These are phyloP conservation scores for Helicoverpa assulta DNA, from an alignment of 2,888 invertebrate species.

Conservation along the genomic window DNA sequence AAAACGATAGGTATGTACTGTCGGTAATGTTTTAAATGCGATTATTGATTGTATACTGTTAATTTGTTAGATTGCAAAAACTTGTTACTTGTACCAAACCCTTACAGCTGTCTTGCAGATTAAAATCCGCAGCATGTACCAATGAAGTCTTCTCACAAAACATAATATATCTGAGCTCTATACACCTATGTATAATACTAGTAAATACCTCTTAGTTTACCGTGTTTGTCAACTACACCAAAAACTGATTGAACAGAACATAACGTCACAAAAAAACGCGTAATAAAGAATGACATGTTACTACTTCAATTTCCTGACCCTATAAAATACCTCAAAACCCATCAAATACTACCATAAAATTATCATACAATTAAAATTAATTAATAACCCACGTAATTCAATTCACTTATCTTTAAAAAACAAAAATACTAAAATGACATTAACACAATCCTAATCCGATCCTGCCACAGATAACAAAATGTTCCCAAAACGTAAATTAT, in stretches of 20 bases:
- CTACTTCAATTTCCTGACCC: too few relatives aligned
- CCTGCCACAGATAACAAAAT: constrained; percentile 53
- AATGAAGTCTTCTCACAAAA: constrained; percentile 68
- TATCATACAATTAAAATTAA: constrained; percentile 34
- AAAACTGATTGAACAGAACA: too few relatives aligned
- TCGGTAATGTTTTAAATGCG: too few relatives aligned
- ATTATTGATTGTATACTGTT: too few relatives aligned
- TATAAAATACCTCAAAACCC: constrained; percentile 3
- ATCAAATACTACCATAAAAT: constrained; percentile 62
- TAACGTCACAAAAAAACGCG: too few relatives aligned
- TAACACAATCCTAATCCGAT: constrained; percentile 61
- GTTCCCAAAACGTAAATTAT: constrained; percentile 63
- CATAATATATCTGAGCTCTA: constrained; percentile 30
- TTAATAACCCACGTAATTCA: constrained; percentile 49
- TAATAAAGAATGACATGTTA: too few relatives aligned
- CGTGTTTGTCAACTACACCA: too few relatives aligned
- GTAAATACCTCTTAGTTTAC: too few relatives aligned
- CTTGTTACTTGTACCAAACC: constrained; percentile 47
- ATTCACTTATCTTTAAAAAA: constrained; percentile 38
- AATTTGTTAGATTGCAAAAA: too few relatives aligned
- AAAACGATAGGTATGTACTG: too few relatives aligned
- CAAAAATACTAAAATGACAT: constrained; percentile 49
- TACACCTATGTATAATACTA: neutral
- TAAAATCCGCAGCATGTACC: constrained; percentile 74
- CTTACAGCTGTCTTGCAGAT: constrained; percentile 72